These are phyloP conservation scores for Cydia strobilella DNA, from an alignment of 1,140 invertebrate species.

Conservation along the genomic window DNA sequence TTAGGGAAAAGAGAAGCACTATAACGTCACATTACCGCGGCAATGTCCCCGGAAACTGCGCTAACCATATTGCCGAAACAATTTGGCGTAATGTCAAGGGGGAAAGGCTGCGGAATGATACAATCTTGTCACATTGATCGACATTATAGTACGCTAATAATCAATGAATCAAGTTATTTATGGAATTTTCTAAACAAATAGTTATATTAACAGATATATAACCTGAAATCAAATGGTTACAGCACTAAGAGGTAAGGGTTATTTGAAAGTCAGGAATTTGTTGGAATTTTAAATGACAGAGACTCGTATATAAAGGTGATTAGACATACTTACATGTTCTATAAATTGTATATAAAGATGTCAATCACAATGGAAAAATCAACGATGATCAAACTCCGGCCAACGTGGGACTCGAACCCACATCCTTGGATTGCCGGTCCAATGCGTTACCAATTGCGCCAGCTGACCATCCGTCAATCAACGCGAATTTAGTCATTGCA, in stretches of 20 bases:
- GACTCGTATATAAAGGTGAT: neutral
- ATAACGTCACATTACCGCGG: slow-evolving; percentile 11
- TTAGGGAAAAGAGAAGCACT: slow-evolving; percentile 9
- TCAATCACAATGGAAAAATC: too few relatives aligned
- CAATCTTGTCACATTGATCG: neutral
- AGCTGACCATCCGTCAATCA: too few relatives aligned
- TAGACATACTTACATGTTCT: too few relatives aligned
- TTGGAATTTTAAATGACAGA: neutral
- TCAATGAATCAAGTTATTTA: too few relatives aligned
- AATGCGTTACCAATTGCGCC: too few relatives aligned
- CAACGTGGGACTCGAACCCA: too few relatives aligned
- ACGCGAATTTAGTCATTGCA: too few relatives aligned
- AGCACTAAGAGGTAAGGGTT: neutral
- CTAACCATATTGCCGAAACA: slow-evolving; percentile 21
- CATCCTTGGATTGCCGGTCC: too few relatives aligned
- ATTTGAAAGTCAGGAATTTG: neutral
- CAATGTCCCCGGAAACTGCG: slow-evolving; percentile 21
- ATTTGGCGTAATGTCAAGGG: slow-evolving; percentile 28
- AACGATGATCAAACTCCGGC: too few relatives aligned
- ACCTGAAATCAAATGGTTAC: slow-evolving; percentile 11
- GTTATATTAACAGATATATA: too few relatives aligned
- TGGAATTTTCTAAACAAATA: too few relatives aligned
- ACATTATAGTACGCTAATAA: neutral
- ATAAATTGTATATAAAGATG: too few relatives aligned
- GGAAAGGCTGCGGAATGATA: neutral